Evolutionary conservation across 2,888 invertebrate genomes (phyloP).

Genomic region (Lissocephala sabroskyi): DNA sequence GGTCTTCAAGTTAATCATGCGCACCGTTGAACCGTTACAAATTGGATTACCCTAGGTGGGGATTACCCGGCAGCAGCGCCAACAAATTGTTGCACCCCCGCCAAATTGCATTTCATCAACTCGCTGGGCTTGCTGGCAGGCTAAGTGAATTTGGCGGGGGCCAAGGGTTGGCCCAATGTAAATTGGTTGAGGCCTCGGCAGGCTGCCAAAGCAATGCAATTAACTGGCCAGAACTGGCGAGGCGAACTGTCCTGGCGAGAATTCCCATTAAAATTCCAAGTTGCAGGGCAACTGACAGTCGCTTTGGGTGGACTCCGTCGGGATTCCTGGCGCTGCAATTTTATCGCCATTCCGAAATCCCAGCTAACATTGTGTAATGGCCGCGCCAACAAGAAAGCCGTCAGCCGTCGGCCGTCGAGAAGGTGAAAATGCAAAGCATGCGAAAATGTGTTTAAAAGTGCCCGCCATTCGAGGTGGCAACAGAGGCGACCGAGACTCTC

Average conservation of each 20-base stretch:
- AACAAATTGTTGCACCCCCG: constrained; percentile 9
- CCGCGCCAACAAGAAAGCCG: background rate
- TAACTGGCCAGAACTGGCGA: no score
- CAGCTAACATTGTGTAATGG: background rate
- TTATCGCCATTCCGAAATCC: background rate
- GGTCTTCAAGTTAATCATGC: constrained; percentile 27
- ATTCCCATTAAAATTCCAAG: no score
- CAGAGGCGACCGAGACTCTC: no score
- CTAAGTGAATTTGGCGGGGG: no score
- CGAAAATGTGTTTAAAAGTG: constrained; percentile 35
- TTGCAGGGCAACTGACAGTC: background rate
- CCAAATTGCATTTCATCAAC: constrained; percentile 7
- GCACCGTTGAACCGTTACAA: constrained; percentile 30
- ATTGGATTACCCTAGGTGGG: constrained; percentile 21
- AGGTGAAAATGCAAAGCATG: constrained; percentile 26
- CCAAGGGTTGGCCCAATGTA: no score
- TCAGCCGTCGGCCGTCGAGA: no score
- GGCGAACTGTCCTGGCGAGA: no score
- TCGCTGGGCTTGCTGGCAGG: background rate
- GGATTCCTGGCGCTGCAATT: no score
- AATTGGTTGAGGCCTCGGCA: no score
- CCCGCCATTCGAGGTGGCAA: no score
- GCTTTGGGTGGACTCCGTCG: background rate
- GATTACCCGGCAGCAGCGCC: constrained; percentile 7
- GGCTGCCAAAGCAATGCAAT: no score